Evolutionary conservation across 2,797 vertebrate species (phyloP), one percentile per base, ranked within the genome.

Genomic region (Chrysocyon brachyurus): DNA sequence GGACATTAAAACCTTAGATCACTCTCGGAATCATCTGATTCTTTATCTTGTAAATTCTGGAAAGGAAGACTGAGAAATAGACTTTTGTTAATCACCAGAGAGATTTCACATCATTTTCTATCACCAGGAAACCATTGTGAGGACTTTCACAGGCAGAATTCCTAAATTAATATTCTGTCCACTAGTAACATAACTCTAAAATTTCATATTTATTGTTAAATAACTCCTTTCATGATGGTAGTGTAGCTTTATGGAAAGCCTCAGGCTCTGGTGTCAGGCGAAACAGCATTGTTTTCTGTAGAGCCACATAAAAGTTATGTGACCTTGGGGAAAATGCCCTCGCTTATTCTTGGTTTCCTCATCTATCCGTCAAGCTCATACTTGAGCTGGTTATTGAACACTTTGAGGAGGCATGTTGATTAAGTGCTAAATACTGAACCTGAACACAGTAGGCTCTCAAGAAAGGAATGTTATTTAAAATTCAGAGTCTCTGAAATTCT

Each of bases 61-160:
- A 57, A 63, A 93, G 21, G 19, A 91, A 82, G 24, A 75, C 14
- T 68, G n/a, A 94, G 57, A 90, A 94, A 96, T 40, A 31, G 26
- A 64, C 31, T 14, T 92, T 52, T 56, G 17, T 81, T 59, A 72
- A 7, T 57, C 40, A 78, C 12, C 6, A 54, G 31, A n/a, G 59
- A 94, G 7, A 2, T 56, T 83, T 91, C 33, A 61, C 63, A 68
- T 56, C 87, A 68, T 91, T 85, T 96, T 88, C 77, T 81, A 3
- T 86, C n/a, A 66, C 14, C 22, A 54, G 46, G 12, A 87, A 88
- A 64, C 31, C 83, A 46, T 46, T 87, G 10, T 46, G 3, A 64
- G n/a, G 59, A 2, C 17, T 90, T 70, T 66, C 59, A 1, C 28
- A 81, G 36, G 33, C 24, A 61, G 68, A 86, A 92, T 89, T 95